Evolutionary conservation across 1,140 invertebrate genomes (phyloP), one percentile per base, ranked within the genome.

Genomic region (Rhynchophorus ferrugineus): DNA sequence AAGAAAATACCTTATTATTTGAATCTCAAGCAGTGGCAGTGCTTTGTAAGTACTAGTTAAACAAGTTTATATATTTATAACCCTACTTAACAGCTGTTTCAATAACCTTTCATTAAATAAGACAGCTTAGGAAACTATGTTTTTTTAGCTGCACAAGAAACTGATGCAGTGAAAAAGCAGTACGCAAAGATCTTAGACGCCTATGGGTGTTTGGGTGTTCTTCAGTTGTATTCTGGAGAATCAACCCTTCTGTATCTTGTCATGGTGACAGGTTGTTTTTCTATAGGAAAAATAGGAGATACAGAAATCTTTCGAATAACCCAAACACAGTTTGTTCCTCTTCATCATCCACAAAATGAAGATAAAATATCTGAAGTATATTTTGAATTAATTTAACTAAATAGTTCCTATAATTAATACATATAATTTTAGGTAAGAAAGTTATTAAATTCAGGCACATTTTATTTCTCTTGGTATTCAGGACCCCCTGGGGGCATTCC

Each of bases 301-400:
- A 85, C 87, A 3, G 95, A 98, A 77, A 84, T 97, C 17, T 97
- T 96, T 70, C 79, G 91, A 57, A 88, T 98, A 35, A 95, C 91
- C 0, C 89, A 93, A 67, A 91, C 91, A 0, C 81, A 84, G 61
- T 92, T 96, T 68, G 74, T 95, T 1, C 90, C 93, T 2, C 71
- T 97, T 38, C 81, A 87, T 65, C 87, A 90, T 66, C 82, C 84
- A 56, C 78, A 83, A 48, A 78, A 81, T 61, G 85, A 91, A 60
- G 89, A 91, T 57, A 75, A 85, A 67, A 82, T 94, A 59, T 73
- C 79, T 51, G 84, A 95, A 69, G 80, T 77, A 21, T 67, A 53
- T 39, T 2, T 44, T 16, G 1, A n/a, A 9, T 18, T n/a, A n/a
- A n/a, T n/a, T n/a, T n/a, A n/a, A n/a, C n/a, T n/a, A n/a, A 14